Evolutionary conservation across 2,888 invertebrate species (phyloP).

Genomic region (Drosophila dives): DNA sequence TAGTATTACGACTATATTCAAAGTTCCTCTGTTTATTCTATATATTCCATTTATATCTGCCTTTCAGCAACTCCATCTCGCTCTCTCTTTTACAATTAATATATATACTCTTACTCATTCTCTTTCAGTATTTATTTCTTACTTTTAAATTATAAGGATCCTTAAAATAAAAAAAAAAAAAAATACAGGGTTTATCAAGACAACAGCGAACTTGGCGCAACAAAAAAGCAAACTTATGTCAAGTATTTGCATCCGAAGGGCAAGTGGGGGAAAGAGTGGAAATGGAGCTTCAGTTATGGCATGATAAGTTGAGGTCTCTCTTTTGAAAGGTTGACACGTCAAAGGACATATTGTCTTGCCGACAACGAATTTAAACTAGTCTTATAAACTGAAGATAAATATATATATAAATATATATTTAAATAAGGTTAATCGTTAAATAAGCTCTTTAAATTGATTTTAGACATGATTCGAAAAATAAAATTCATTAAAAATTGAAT

Average conservation of each 20-base stretch:
- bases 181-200: constrained; percentile 14
- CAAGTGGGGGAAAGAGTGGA: not conserved
- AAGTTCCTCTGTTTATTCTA: not conserved
- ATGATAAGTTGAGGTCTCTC: constrained; percentile 42
- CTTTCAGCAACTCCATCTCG: not conserved
- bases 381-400: not conserved
- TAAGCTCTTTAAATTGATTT: not conserved
- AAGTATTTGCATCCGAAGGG: constrained; percentile 4
- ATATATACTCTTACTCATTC: not conserved
- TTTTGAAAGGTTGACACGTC: constrained; percentile 21
- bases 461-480: not conserved
- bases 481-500: not conserved
- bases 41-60: not conserved
- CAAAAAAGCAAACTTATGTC: constrained; percentile 24
- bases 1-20: not conserved
- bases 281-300: constrained; percentile 16
- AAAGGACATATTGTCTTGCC: constrained; percentile 43
- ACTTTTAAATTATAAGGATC: not conserved
- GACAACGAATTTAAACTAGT: constrained; percentile 6
- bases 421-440: not conserved
- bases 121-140: not conserved
- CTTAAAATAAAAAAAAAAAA: not conserved
- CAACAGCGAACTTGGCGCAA: constrained; percentile 9
- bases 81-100: not conserved
- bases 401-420: not conserved